Evolutionary conservation across 2,113 vertebrate species (phyloP), one percentile per base, ranked within the genome.

Genomic region (Semnornis frantzii): DNA sequence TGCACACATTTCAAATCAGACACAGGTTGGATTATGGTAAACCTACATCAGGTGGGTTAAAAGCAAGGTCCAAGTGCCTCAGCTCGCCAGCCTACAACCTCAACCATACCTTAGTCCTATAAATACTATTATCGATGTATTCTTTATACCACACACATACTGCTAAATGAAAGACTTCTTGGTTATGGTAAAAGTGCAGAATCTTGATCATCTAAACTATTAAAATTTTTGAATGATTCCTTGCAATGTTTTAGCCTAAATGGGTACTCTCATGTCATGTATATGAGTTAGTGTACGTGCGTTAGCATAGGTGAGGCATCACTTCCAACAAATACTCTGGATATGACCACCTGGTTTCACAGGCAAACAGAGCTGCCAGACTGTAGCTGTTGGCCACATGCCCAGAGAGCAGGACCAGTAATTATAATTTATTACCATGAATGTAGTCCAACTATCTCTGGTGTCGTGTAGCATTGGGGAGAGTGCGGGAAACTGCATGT

Each of bases 211-310:
- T 63, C 18, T 28, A 27, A 73, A 57, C 13, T 50, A 30, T 44
- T n/a, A 54, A 28, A 58, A n/a, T n/a, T 1, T 42, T 83, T 83
- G 23, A 90, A 69, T 65, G 23, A 60, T 30, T 4, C 7, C 24
- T 77, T 92, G 30, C 12, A 62, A 73, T 14, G 10, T 5, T 85
- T 73, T 66, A 39, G 15, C 33, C 33, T 39, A 82, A 79, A 65
- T n/a, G 28, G 48, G 6, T 9, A 3, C 6, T 75, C 28, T 42
- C 20, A 34, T 1, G 0, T 20, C 28, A 4, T 42, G 10, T 6
- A 7, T 74, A 16, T n/a, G 28, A 85, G 24, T 34, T 21, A 60
- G 50, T 31, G 9, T 16, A 16, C 48, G 46, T 31, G 59, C 39
- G 13, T 66, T 50, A 68, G 15, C 9, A 15, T 9, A 89, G 39